Conservation (phyloP, 2,113 vertebrate genomes). For the Isichthys henryi region DNA sequence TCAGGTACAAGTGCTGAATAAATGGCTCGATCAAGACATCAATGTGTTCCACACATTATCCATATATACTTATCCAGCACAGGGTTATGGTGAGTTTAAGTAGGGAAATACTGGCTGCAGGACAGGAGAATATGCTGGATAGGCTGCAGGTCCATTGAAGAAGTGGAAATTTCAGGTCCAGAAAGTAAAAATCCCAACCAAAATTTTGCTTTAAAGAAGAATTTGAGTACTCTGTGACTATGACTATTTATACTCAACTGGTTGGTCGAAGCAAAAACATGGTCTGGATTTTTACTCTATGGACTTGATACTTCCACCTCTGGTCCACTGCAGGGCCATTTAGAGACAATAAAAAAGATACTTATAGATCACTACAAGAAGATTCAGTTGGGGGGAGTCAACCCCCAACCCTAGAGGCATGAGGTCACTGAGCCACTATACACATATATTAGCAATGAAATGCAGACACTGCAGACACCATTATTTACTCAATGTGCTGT, state of each 20-base stretch:
- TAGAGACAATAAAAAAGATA: not conserved
- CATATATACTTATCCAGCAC: not conserved
- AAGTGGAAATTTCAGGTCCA: too few species aligned
- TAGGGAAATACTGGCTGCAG: not conserved
- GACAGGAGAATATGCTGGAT: not conserved
- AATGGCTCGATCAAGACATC: not conserved
- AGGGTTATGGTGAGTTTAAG: not conserved
- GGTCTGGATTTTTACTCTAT: not conserved
- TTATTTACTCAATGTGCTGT: not conserved
- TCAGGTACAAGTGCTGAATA: constrained; percentile 2
- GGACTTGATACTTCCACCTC: too few species aligned
- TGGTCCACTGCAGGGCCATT: too few species aligned
- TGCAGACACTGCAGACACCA: not conserved
- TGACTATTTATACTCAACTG: too few species aligned
- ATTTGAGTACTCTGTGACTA: too few species aligned
- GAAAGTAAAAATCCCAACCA: too few species aligned
- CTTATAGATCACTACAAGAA: not conserved
- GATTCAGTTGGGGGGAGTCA: not conserved
- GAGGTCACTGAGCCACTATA: not conserved
- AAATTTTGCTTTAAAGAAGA: too few species aligned
- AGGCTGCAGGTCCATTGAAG: not conserved
- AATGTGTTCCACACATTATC: not conserved
- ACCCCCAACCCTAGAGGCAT: not conserved
- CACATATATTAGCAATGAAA: not conserved
- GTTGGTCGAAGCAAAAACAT: too few species aligned